A percentile compares a stretch with the other conserved stretches of the same genome.
Evolutionary conservation across 2,797 vertebrate genomes (phyloP).

Genomic region (Notamacropus eugenii): DNA sequence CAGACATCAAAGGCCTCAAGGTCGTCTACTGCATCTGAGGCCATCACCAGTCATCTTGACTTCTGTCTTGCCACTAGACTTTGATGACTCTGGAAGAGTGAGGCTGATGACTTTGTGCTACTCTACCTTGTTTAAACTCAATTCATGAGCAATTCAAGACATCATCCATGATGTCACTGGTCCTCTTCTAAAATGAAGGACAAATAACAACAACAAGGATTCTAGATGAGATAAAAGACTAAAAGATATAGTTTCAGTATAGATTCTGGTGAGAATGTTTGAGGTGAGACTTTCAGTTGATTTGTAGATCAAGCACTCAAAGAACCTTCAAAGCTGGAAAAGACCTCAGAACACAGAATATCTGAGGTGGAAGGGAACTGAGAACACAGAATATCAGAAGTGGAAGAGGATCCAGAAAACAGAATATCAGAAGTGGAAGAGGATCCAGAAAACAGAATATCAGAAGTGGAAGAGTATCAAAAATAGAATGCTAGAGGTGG

Average conservation of each 20-base stretch:
- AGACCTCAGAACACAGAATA: background rate
- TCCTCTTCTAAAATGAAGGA: background rate
- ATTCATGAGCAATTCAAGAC: background rate
- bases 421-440: background rate
- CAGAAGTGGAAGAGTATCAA: background rate
- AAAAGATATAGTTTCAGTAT: background rate
- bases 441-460: background rate
- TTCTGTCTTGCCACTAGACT: background rate
- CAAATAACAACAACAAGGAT: background rate
- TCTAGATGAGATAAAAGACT: background rate
- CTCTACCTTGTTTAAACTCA: background rate
- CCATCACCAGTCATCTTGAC: background rate
- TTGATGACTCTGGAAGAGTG: background rate
- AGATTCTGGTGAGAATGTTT: background rate
- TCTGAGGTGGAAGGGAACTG: background rate
- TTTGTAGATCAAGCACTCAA: background rate
- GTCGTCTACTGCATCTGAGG: background rate
- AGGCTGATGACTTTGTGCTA: background rate
- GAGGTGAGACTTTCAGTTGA: background rate
- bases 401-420: too few relatives aligned
- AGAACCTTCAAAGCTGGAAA: background rate
- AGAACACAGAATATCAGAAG: too few relatives aligned
- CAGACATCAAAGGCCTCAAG: background rate
- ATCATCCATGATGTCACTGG: background rate
- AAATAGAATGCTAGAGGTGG: too few relatives aligned